phyloP scores from a whole-genome alignment of 2,888 invertebrate genomes.

The Pherbina coryleti region DNA sequence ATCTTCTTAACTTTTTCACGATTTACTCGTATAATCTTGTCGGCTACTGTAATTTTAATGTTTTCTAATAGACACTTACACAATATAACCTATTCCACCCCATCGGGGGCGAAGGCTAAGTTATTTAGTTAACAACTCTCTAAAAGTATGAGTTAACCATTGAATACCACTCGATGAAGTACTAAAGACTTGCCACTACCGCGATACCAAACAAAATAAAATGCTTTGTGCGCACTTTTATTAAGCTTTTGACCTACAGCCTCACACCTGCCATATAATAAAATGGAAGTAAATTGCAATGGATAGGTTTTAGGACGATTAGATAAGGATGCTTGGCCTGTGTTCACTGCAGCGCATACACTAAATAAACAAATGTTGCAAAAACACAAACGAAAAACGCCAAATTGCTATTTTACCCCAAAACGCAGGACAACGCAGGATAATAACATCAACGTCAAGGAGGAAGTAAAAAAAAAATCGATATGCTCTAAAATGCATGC shows the following conservation, averaged over 20 bases:
- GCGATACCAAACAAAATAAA: background rate
- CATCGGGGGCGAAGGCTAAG: too few relatives aligned
- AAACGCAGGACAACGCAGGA: constrained; percentile 17
- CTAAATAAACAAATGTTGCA: constrained; percentile 8
- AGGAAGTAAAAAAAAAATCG: constrained; percentile 7
- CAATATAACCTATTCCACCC: too few relatives aligned
- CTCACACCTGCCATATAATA: background rate
- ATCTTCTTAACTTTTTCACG: background rate
- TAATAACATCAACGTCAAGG: constrained; percentile 5
- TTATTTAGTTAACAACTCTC: too few relatives aligned
- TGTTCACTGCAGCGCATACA: background rate
- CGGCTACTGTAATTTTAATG: background rate
- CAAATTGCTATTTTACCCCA: constrained; percentile 28
- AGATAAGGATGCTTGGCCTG: background rate
- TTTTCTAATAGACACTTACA: background rate
- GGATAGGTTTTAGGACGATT: background rate
- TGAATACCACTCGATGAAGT: too few relatives aligned
- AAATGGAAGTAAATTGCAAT: background rate
- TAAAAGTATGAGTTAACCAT: too few relatives aligned
- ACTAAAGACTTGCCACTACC: too few relatives aligned
- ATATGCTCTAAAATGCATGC: constrained; percentile 13
- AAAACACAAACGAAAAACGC: constrained; percentile 17
- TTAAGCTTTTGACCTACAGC: background rate
- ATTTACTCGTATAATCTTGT: background rate
- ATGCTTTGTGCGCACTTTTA: background rate